These are phyloP conservation scores for Hoplias malabaricus DNA, from an alignment of 2,113 vertebrate genomes.

Conservation along the genomic window DNA sequence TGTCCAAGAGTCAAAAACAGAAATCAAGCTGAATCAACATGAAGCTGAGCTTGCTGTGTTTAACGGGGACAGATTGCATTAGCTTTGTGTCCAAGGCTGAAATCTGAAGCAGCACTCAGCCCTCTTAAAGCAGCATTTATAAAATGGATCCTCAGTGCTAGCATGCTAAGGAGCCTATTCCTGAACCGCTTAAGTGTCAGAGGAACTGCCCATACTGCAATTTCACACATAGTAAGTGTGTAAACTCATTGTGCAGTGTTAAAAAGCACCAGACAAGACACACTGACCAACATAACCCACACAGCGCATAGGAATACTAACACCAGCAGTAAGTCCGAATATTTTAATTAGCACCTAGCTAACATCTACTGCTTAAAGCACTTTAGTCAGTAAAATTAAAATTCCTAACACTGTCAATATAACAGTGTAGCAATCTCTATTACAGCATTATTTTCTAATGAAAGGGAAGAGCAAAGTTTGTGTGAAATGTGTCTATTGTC, in stretches of 20 bases:
- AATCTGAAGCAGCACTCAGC: not conserved
- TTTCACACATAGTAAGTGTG: not conserved
- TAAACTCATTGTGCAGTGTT: not conserved
- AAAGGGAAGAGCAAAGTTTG: too few species aligned
- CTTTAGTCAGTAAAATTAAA: too few species aligned
- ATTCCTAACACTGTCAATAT: too few species aligned
- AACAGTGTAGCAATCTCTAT: too few species aligned
- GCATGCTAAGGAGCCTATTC: too few species aligned
- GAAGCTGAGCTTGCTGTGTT: not conserved
- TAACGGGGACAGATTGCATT: not conserved
- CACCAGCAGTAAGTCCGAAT: not conserved
- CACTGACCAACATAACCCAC: not conserved
- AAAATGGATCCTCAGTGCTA: not conserved
- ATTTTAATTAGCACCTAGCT: too few species aligned
- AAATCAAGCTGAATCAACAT: not conserved
- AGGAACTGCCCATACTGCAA: not conserved
- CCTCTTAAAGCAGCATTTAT: not conserved
- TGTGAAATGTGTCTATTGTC: too few species aligned
- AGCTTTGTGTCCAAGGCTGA: not conserved
- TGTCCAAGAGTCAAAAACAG: not conserved
- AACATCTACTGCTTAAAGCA: not conserved
- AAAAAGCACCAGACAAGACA: not conserved
- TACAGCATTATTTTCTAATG: too few species aligned
- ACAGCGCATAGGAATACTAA: not conserved
- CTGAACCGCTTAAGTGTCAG: too few species aligned